Evolutionary conservation across 1,140 invertebrate species (phyloP).

Genomic region (Bombus fervidus): DNA sequence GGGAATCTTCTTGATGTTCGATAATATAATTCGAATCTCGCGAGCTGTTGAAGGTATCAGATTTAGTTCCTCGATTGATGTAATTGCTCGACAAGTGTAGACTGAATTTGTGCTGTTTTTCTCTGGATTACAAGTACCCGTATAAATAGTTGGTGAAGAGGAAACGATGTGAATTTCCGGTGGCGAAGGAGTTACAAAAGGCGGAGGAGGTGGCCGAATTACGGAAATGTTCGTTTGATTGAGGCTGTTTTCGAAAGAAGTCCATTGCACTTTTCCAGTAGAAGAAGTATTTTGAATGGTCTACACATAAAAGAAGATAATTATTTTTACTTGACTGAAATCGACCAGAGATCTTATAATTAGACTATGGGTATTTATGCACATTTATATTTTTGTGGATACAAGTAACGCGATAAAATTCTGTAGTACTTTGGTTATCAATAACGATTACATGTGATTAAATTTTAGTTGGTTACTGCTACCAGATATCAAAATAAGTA

Average conservation of each 20-base stretch:
- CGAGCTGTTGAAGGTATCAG: conserved; percentile 51
- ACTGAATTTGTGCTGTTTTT: background rate
- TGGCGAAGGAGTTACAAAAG: background rate
- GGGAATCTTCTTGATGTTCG: conserved; percentile 58
- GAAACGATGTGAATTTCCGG: conserved; percentile 34
- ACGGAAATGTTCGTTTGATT: conserved; percentile 42
- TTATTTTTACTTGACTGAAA: background rate
- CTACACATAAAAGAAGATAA: background rate
- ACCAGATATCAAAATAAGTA: too few relatives aligned
- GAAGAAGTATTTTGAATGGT: background rate
- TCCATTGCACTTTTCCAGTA: conserved; percentile 52
- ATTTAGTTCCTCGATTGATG: conserved; percentile 42
- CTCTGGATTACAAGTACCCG: conserved; percentile 40
- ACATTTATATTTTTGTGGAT: too few relatives aligned
- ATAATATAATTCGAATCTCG: conserved; percentile 59
- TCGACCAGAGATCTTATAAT: background rate
- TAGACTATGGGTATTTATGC: too few relatives aligned
- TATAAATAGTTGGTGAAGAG: conserved; percentile 1
- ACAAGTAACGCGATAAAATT: too few relatives aligned
- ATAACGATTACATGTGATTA: too few relatives aligned
- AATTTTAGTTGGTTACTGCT: too few relatives aligned
- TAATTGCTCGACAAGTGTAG: conserved; percentile 49
- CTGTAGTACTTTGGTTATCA: too few relatives aligned
- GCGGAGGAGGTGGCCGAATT: background rate
- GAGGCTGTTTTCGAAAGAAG: conserved; percentile 49